Percentiles rank a stretch among this genome's conserved stretches.
phyloP scores from a whole-genome alignment of 2,888 invertebrate genomes.

The Drosophila nr. medialis region DNA sequence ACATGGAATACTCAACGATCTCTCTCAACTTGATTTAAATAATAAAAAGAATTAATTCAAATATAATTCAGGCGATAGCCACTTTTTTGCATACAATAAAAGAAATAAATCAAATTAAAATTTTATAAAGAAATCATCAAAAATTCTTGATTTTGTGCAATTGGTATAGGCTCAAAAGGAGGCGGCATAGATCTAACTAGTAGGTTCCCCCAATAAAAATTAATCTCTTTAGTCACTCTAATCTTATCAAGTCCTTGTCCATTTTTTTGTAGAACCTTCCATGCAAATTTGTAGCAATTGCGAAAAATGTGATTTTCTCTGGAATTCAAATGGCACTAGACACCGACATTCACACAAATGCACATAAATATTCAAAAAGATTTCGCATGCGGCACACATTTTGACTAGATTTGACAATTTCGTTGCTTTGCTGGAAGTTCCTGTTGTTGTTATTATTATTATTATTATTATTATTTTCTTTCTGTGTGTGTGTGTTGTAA shows the following conservation, averaged over 20 bases:
- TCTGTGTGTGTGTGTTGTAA: constrained; percentile 43
- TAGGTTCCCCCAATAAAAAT: background rate
- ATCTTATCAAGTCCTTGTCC: background rate
- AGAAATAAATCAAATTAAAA: background rate
- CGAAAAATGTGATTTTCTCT: constrained; percentile 55
- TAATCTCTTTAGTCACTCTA: background rate
- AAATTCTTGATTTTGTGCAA: background rate
- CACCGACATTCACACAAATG: constrained; percentile 8
- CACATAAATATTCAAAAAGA: constrained; percentile 78
- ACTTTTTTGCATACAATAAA: background rate
- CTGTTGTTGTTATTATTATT: constrained; percentile 5
- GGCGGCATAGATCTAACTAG: background rate
- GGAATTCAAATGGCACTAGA: constrained; percentile 61
- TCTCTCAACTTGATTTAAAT: no score
- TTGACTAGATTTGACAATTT: constrained; percentile 81
- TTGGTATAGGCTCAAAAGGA: background rate
- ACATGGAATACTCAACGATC: background rate
- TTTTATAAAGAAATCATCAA: background rate
- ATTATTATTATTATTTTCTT: constrained; percentile 16
- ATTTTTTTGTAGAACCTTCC: constrained; percentile 43
- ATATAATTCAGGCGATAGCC: no score
- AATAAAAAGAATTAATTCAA: no score
- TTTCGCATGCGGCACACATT: constrained; percentile 80
- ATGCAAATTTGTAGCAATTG: constrained; percentile 41
- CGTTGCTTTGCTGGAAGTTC: constrained; percentile 21